Percentiles rank a stretch among this genome's conserved stretches.
Conservation (phyloP, 2,888 invertebrate species). For the Galerucella pusilla region DNA sequence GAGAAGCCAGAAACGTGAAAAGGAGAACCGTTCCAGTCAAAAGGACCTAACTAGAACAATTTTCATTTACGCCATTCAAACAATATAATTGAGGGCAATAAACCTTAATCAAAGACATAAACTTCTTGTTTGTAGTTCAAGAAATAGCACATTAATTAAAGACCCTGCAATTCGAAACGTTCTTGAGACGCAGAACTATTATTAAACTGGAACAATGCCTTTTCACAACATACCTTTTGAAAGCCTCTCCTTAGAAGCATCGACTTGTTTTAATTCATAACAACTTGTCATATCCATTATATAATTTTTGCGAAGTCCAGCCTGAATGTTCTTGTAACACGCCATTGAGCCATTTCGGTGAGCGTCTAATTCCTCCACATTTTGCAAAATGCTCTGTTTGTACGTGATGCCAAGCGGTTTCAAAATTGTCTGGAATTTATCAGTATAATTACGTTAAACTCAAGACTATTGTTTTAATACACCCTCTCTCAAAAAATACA, state of each 20-base stretch:
- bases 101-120: constrained; percentile 38
- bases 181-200: constrained; percentile 38
- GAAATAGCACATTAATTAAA: constrained; percentile 42
- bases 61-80: constrained; percentile 33
- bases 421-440: not conserved
- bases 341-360: constrained; percentile 28
- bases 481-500: not conserved
- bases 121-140: constrained; percentile 41
- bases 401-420: not conserved
- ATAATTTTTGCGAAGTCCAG: constrained; percentile 31
- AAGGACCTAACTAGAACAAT: constrained; percentile 31
- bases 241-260: constrained; percentile 35
- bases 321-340: constrained; percentile 25
- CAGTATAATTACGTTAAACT: not conserved
- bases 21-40: constrained; percentile 22
- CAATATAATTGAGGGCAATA: constrained; percentile 38
- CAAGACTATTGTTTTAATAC: not conserved
- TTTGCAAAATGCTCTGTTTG: constrained; percentile 9
- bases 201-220: constrained; percentile 40
- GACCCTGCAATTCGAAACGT: constrained; percentile 38
- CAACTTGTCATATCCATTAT: constrained; percentile 42
- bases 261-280: constrained; percentile 40
- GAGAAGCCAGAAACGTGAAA: constrained; percentile 23
- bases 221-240: constrained; percentile 38
- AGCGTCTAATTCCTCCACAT: constrained; percentile 1